A percentile compares a stretch with the other conserved stretches of the same genome.
Conservation (phyloP, 2,797 vertebrate genomes). For the Halcyon badia region DNA sequence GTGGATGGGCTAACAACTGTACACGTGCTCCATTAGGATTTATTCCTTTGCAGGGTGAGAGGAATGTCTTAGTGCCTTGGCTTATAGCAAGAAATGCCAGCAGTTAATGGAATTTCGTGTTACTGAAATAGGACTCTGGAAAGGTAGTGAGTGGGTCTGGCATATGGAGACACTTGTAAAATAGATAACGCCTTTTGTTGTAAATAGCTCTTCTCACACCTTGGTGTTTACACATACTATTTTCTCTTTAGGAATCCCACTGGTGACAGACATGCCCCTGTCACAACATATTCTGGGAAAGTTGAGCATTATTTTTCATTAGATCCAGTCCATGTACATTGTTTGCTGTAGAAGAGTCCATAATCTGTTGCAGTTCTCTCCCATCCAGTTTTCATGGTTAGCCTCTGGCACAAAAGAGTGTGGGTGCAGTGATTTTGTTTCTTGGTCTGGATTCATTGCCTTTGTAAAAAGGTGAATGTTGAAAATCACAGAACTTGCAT, state of each 20-base stretch:
- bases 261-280: neutral
- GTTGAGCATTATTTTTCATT: neutral
- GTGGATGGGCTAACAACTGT: neutral
- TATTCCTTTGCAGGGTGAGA: neutral
- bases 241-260: neutral
- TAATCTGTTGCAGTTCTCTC: neutral
- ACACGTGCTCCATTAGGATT: neutral
- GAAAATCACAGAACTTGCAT: neutral
- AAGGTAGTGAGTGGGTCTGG: neutral
- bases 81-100: neutral
- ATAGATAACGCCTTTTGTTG: neutral
- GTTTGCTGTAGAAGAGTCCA: neutral
- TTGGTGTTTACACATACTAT: neutral
- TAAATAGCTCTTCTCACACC: neutral
- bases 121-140: neutral
- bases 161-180: neutral
- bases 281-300: neutral
- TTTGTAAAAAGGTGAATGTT: neutral
- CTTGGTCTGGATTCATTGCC: neutral
- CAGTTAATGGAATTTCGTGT: neutral
- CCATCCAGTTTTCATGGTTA: neutral
- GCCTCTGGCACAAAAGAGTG: neutral
- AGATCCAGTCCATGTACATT: accelerated
- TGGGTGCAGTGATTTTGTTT: neutral
- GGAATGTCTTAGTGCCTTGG: neutral